These are phyloP conservation scores for Apostichopus japonicus DNA, from an alignment of 35 echinoderm and acorn worm species.

Conservation along the genomic window DNA sequence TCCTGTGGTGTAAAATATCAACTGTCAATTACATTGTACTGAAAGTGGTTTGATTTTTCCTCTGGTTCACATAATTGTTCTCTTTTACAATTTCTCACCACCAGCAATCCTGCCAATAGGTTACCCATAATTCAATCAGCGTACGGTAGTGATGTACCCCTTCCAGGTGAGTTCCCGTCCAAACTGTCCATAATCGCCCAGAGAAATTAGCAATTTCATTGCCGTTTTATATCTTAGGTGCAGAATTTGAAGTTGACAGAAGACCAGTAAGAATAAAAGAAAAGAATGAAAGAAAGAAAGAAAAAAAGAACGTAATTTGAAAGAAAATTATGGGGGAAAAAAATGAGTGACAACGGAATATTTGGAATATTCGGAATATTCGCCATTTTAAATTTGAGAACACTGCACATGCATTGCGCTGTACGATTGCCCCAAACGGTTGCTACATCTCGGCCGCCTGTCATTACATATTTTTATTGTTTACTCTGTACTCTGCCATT, in stretches of 20 bases:
- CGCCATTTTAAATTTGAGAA: neutral
- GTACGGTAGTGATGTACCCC: constrained; percentile 74
- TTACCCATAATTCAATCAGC: constrained; percentile 85
- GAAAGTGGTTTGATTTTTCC: neutral
- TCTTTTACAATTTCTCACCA: constrained; percentile 25
- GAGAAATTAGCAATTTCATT: too few species aligned
- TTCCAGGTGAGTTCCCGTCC: constrained; percentile 72
- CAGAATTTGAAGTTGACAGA: too few species aligned
- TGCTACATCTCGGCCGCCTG: neutral
- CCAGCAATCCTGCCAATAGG: constrained; percentile 85
- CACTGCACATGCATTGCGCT: neutral
- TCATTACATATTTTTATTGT: constrained; percentile 5
- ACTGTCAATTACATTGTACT: neutral
- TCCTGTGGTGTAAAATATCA: neutral
- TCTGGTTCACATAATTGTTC: neutral
- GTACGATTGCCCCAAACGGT: too few species aligned
- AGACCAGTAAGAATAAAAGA: neutral
- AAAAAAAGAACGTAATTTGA: too few species aligned
- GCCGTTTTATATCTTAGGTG: too few species aligned
- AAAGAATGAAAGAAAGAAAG: neutral
- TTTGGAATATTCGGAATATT: too few species aligned
- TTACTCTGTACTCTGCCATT: neutral
- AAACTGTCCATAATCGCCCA: too few species aligned
- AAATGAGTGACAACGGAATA: neutral
- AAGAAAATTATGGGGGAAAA: too few species aligned